These are phyloP conservation scores for Anorthoa munda DNA, from an alignment of 2,888 invertebrate species.

Conservation along the genomic window DNA sequence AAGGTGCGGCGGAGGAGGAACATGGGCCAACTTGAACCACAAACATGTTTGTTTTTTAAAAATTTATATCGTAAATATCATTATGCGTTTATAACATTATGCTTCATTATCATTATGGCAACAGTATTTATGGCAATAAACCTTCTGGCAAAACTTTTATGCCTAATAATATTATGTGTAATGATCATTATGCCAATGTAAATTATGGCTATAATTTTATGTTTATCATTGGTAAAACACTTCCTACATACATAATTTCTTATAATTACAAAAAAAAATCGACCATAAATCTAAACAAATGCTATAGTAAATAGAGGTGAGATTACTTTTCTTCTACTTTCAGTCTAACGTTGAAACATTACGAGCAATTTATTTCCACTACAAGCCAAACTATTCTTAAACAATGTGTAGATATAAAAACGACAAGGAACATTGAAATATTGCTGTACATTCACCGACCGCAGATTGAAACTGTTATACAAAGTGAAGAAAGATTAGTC, in stretches of 20 bases:
- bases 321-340: conserved; percentile 21
- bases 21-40: no score
- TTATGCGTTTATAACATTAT: no score
- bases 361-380: conserved; percentile 37
- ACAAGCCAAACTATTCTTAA: conserved; percentile 29
- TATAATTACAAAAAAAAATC: background rate
- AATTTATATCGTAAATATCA: no score
- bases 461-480: background rate
- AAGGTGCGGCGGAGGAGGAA: no score
- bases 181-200: no score
- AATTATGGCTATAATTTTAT: no score
- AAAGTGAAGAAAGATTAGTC: background rate
- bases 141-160: no score
- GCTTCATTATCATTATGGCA: no score
- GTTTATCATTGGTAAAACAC: no score
- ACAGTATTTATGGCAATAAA: no score
- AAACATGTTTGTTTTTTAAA: no score
- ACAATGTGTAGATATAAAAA: conserved; percentile 26
- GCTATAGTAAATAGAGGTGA: background rate
- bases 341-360: conserved; percentile 31
- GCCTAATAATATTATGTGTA: no score
- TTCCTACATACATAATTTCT: background rate
- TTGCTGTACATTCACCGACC: conserved; percentile 17
- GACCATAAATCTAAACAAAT: background rate
- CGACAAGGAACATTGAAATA: conserved; percentile 13